phyloP scores from a whole-genome alignment of 2,113 vertebrate species.

The Chionis minor region DNA sequence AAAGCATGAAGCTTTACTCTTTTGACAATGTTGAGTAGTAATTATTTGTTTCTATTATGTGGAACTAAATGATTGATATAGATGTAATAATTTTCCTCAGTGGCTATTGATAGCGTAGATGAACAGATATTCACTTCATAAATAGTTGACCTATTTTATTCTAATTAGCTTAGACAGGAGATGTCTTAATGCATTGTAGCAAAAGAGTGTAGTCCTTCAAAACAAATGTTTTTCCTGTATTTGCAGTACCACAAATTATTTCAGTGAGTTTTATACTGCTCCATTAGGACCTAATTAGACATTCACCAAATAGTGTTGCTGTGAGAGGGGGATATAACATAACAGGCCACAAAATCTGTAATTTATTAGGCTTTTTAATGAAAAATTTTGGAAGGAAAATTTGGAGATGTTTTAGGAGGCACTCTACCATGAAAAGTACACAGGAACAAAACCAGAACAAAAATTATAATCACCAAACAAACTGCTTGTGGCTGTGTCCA shows the following conservation, averaged over 20 bases:
- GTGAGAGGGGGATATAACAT: not conserved
- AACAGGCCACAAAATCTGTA: not conserved
- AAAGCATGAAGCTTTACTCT: not conserved
- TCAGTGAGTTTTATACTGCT: not conserved
- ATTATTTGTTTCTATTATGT: constrained; percentile 21
- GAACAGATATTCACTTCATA: not conserved
- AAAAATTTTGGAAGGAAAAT: not conserved
- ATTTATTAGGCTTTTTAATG: not conserved
- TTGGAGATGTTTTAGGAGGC: not conserved
- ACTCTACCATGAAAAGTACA: not conserved
- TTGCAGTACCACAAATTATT: not conserved
- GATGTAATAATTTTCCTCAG: not conserved
- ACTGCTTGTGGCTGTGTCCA: not conserved
- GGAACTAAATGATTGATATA: not conserved
- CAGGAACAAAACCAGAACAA: not conserved
- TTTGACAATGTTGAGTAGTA: not conserved
- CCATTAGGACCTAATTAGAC: not conserved
- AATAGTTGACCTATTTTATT: not conserved
- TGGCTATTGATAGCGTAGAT: not conserved
- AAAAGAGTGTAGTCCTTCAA: not conserved
- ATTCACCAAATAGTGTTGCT: not conserved
- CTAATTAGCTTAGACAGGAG: not conserved
- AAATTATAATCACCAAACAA: not conserved
- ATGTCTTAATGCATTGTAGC: not conserved
- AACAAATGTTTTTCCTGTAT: not conserved